A percentile compares a stretch with the other conserved stretches of the same genome.
These are phyloP conservation scores for Todus mexicanus DNA, from an alignment of 2,797 vertebrate genomes.

Conservation along the genomic window DNA sequence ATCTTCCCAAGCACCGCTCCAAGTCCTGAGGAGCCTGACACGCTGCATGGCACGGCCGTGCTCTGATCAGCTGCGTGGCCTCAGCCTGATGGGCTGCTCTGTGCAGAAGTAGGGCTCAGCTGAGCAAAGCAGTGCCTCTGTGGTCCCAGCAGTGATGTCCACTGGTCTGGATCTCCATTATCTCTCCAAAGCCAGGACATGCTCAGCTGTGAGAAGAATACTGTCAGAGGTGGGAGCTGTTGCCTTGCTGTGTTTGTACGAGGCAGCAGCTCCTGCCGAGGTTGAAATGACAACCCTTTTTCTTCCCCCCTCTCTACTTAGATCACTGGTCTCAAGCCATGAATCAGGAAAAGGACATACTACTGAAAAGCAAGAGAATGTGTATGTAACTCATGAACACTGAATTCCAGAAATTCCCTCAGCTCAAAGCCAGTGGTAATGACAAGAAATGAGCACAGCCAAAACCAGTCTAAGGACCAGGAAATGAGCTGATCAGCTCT, in stretches of 20 bases:
- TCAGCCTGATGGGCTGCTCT: background rate
- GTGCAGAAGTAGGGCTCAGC: background rate
- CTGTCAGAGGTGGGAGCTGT: fast-evolving
- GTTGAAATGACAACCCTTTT: background rate
- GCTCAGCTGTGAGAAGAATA: background rate
- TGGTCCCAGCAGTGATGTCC: background rate
- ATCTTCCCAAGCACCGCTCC: background rate
- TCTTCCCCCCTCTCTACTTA: background rate
- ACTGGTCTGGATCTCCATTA: background rate
- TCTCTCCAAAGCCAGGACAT: background rate
- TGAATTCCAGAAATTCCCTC: background rate
- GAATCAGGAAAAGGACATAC: background rate
- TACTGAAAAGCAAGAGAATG: background rate
- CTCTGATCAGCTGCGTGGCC: too few relatives aligned
- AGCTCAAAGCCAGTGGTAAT: background rate
- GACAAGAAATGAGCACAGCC: background rate
- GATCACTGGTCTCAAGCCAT: background rate
- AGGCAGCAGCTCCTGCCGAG: background rate
- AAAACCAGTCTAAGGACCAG: background rate
- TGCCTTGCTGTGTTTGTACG: background rate
- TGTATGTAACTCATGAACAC: background rate
- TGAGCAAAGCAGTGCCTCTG: background rate
- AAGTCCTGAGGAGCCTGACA: background rate
- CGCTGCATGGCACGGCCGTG: background rate
- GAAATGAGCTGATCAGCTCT: background rate